Evolutionary conservation across 2,888 invertebrate genomes (phyloP).

Genomic region (Tachina grossa): DNA sequence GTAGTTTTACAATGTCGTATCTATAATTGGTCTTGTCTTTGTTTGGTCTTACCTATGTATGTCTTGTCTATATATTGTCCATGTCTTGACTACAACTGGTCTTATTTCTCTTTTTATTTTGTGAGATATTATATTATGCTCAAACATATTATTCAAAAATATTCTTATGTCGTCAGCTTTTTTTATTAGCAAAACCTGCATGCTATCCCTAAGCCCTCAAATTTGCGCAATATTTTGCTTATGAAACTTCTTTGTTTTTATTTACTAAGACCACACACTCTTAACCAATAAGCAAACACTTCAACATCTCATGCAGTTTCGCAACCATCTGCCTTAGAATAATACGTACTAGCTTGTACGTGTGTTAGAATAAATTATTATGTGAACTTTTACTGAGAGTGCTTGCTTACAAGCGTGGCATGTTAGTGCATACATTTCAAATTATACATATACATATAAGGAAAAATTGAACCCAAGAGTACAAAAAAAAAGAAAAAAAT

Average conservation of each 20-base stretch:
- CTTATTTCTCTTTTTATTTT: too few relatives aligned
- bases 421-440: background rate
- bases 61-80: too few relatives aligned
- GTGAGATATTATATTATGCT: too few relatives aligned
- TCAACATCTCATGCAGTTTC: background rate
- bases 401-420: background rate
- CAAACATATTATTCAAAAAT: too few relatives aligned
- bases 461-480: background rate
- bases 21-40: too few relatives aligned
- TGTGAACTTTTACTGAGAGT: conserved; percentile 17
- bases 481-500: background rate
- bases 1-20: too few relatives aligned
- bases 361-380: conserved; percentile 31
- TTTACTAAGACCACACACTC: conserved; percentile 9
- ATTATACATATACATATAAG: background rate
- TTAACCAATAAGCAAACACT: conserved; percentile 35
- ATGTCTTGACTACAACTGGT: too few relatives aligned
- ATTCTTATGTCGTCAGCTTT: too few relatives aligned
- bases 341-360: background rate
- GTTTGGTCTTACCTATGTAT: too few relatives aligned
- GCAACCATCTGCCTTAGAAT: background rate
- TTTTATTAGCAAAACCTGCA: too few relatives aligned
- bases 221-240: background rate
- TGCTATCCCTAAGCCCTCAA: too few relatives aligned
- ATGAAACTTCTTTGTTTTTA: background rate